Base-by-base conservation (phyloP, 2,797 vertebrate species). In the Orestias chungarensis region DNA sequence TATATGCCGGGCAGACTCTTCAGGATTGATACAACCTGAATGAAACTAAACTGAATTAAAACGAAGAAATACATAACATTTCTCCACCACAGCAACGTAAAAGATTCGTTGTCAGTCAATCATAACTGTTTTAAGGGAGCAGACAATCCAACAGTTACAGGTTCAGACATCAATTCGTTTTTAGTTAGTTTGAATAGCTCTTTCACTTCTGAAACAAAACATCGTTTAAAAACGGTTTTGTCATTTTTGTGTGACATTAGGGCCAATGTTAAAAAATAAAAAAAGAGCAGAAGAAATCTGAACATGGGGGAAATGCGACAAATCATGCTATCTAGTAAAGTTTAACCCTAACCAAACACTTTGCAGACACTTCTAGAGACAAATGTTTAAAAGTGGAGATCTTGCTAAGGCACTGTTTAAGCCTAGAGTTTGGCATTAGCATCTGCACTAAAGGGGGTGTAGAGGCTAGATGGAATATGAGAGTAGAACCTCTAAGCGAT, bases 401-500 rank as follows among this genome's bases (percentile, higher is more conserved):
- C 9, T 59, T 35, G 10, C 14, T n/a, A 12, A n/a, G 35, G 20
- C 35, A 40, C 7, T 40, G 65, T 68, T 77, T 84, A 79, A 80
- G 73, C 79, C 67, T 73, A 55, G 59, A 80, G 82, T 73, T 74
- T 50, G 73, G 83, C 77, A 87, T 87, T 82, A 85, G 82, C 84
- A 84, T 76, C 81, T 78, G 75, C 54, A 70, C 81, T 76, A 75
- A n/a, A 70, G 55, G 74, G 82, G 71, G 65, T 64, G 49, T 14
- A 57, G 55, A 70, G 57, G 46, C 42, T 62, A 50, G 8, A 20
- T 27, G 61, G n/a, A 71, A 44, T 76, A 66, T 44, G 75, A 74
- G 86, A 86, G 70, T 27, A 57, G 49, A 78, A 75, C 75, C 89
- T 86, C 82, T 72, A 66, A 88, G 86, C 85, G 80, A 87, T 66